Evolutionary conservation across 2,797 vertebrate species (phyloP).

Genomic region (Brachyrhaphis roseni): DNA sequence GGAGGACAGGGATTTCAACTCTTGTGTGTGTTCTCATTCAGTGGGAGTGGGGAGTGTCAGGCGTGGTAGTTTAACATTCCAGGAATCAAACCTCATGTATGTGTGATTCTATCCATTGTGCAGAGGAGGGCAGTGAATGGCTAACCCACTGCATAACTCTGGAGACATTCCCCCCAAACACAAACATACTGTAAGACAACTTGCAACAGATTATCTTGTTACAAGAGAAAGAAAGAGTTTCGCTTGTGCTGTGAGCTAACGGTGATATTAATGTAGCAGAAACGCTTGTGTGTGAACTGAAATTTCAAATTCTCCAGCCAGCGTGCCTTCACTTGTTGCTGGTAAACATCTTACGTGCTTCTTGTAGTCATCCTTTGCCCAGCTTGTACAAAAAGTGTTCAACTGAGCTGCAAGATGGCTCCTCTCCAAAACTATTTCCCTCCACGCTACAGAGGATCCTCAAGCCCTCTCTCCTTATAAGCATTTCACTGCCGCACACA

Average conservation of each 20-base stretch:
- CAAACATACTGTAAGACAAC: slow-evolving; percentile 31
- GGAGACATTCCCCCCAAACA: slow-evolving; percentile 68
- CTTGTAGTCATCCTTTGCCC: slow-evolving; percentile 68
- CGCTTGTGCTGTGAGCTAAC: slow-evolving; percentile 26
- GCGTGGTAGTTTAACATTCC: slow-evolving; percentile 80
- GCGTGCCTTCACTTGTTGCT: slow-evolving; percentile 60
- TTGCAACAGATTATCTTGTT: slow-evolving; percentile 14
- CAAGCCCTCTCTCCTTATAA: slow-evolving; percentile 73
- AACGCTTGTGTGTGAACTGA: slow-evolving; percentile 37
- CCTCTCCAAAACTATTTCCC: slow-evolving; percentile 75
- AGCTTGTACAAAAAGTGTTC: slow-evolving; percentile 57
- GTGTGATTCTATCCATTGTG: slow-evolving; percentile 71
- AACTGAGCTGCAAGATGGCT: slow-evolving; percentile 73
- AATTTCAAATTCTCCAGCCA: slow-evolving; percentile 47
- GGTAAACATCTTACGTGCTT: slow-evolving; percentile 60
- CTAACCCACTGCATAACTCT: slow-evolving; percentile 76
- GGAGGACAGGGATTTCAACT: slow-evolving; percentile 54
- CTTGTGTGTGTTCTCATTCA: slow-evolving; percentile 64
- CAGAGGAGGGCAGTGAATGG: slow-evolving; percentile 74
- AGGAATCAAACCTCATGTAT: slow-evolving; percentile 77
- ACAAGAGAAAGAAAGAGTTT: slow-evolving; percentile 23
- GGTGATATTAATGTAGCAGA: slow-evolving; percentile 51
- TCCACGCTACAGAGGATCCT: slow-evolving; percentile 72
- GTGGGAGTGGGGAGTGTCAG: slow-evolving; percentile 79
- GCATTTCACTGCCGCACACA: slow-evolving; percentile 67